These are phyloP conservation scores for Brachyistius frenatus DNA, from an alignment of 2,113 vertebrate species.

Conservation along the genomic window DNA sequence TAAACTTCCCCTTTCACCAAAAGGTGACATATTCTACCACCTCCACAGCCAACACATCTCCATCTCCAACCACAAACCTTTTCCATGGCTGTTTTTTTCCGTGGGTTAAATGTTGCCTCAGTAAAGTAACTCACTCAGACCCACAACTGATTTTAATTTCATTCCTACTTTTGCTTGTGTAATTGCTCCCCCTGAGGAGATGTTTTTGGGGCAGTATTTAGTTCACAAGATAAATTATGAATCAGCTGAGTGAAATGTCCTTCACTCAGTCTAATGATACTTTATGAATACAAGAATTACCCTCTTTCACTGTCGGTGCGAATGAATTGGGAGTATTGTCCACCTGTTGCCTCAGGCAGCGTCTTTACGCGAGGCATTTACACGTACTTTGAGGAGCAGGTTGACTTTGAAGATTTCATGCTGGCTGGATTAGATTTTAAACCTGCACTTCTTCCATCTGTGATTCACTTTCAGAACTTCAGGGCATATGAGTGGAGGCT, in stretches of 20 bases:
- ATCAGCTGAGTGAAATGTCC: conserved; percentile 19
- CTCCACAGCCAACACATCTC: background rate
- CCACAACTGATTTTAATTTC: background rate
- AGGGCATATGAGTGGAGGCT: conserved; percentile 10
- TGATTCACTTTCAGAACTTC: conserved; percentile 50
- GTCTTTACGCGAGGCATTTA: conserved; percentile 8
- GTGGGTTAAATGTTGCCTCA: background rate
- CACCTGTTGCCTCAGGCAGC: conserved; percentile 33
- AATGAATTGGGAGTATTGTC: conserved; percentile 40
- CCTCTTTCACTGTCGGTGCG: conserved; percentile 7
- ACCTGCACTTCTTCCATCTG: conserved; percentile 36
- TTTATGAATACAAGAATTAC: conserved; percentile 34
- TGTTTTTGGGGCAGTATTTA: conserved; percentile 21
- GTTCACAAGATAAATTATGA: conserved; percentile 43
- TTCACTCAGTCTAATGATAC: conserved; percentile 16
- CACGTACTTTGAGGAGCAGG: conserved; percentile 7
- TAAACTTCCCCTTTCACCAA: background rate
- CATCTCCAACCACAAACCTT: background rate
- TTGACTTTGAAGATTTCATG: conserved; percentile 53
- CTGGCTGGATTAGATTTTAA: conserved; percentile 53
- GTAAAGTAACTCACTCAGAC: background rate
- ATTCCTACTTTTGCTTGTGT: conserved; percentile 8
- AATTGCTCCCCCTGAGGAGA: conserved; percentile 7
- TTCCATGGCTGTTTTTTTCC: background rate
- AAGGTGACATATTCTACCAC: background rate